Evolutionary conservation across 2,113 vertebrate species (phyloP).

Genomic region (Tyrannus savana): DNA sequence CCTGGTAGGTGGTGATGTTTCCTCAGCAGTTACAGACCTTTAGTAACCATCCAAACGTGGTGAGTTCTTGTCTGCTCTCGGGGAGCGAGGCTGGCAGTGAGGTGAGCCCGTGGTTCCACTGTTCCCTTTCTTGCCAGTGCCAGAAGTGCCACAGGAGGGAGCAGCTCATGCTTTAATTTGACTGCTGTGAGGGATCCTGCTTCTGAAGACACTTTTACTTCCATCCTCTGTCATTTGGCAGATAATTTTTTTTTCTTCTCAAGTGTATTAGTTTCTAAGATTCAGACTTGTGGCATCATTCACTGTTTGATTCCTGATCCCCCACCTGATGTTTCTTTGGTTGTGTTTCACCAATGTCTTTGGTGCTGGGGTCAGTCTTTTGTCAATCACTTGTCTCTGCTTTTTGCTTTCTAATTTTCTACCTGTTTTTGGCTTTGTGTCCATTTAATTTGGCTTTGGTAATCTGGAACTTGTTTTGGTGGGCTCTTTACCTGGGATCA

Average conservation of each 20-base stretch:
- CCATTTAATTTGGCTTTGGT: neutral
- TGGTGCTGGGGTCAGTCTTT: neutral
- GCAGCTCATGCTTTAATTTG: neutral
- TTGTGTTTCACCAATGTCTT: neutral
- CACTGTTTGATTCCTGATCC: neutral
- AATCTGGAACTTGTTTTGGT: neutral
- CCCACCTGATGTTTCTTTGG: neutral
- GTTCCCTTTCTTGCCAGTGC: neutral
- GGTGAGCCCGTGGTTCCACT: neutral
- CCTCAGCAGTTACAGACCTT: neutral
- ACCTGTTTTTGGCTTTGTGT: neutral
- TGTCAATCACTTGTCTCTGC: neutral
- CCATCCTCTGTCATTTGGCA: neutral
- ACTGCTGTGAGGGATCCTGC: neutral
- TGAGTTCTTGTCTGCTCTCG: fast-evolving
- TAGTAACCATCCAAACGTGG: fast-evolving
- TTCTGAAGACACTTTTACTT: neutral
- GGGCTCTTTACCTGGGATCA: neutral
- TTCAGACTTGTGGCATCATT: neutral
- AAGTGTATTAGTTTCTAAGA: neutral
- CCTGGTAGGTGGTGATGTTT: neutral
- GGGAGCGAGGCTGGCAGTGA: neutral
- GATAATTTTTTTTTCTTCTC: neutral
- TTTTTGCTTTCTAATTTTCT: neutral
- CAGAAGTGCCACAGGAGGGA: conserved; percentile 10